Evolutionary conservation across 2,888 invertebrate species (phyloP).

Genomic region (Sylvicola cinctus): DNA sequence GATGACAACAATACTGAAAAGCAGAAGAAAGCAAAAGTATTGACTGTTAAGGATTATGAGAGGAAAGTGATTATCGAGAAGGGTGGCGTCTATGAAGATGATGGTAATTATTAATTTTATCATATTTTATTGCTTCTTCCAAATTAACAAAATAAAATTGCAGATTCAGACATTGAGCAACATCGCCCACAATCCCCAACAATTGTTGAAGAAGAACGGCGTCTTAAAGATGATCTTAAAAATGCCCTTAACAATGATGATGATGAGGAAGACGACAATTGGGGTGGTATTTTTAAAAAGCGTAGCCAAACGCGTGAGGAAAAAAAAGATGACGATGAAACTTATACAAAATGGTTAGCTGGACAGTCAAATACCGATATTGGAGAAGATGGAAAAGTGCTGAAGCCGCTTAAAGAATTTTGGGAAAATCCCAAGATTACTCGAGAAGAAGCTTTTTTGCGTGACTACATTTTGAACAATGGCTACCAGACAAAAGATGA

Average conservation of each 20-base stretch:
- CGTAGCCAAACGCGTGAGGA: conserved; percentile 32
- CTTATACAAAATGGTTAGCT: conserved; percentile 60
- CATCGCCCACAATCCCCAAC: conserved; percentile 25
- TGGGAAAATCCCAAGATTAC: conserved; percentile 71
- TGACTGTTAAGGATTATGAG: conserved; percentile 62
- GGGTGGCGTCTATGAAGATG: conserved; percentile 33
- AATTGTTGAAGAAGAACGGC: conserved; percentile 44
- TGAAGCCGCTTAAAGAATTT: conserved; percentile 57
- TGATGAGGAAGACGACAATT: conserved; percentile 27
- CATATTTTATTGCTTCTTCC: too few species aligned
- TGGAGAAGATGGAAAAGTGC: conserved; percentile 36
- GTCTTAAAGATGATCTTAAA: conserved; percentile 41
- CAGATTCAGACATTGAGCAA: conserved; percentile 13
- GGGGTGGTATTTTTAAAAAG: conserved; percentile 32
- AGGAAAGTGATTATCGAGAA: conserved; percentile 49
- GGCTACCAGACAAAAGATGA: conserved; percentile 30
- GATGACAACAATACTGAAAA: background rate
- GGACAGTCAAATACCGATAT: conserved; percentile 43
- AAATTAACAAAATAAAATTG: background rate
- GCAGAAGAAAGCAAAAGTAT: conserved; percentile 21
- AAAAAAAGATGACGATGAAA: conserved; percentile 29
- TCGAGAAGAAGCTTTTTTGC: conserved; percentile 68
- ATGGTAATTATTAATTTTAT: conserved; percentile 16
- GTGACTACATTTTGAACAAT: conserved; percentile 82
- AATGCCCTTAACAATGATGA: conserved; percentile 30